Base-by-base conservation (phyloP, 2,797 vertebrate species). In the Halcyon chelicuti region DNA sequence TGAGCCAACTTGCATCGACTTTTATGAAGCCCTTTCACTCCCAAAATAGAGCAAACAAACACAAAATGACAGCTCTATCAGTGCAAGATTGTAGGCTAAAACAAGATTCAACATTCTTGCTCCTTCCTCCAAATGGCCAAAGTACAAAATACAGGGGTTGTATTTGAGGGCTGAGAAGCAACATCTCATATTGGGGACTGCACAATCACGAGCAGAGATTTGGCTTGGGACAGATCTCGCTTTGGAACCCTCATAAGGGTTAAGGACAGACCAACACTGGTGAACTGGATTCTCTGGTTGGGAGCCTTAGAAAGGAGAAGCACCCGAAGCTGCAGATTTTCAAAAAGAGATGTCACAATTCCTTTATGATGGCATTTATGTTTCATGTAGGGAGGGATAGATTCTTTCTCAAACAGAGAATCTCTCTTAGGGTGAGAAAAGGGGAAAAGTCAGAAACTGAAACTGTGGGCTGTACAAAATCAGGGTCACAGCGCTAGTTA, bases 401-500 rank as follows among this genome's bases (percentile, higher is more conserved):
- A 68, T 75, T 75, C 70, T 62, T 42, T 37, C 42, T 71, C 51
- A 70, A 42, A 61, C 19, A 86, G 22, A 23, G 46, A 67, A 80
- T 67, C 62, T 58, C 52, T 60, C 73, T 61, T 44, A 82, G 91
- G 67, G 82, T 52, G 40, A 90, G 39, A 65, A 88, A 77, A 91
- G 28, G 88, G 19, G 23, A 81, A 61, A 82, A 58, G 51, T 52
- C 6, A 1, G 7, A 16, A 79, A 77, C 31, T 47, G 52, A 79
- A 90, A 76, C 75, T 17, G 44, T 57, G 13, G 61, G 68, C 49
- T 81, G 42, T 10, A 58, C 3, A 8, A 93, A 88, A 37, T 79
- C n/a, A 65, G 67, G 54, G 33, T 68, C 58, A 94, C 9, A 39
- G 65, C 83, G 86, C 60, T 96, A 96, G 90, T 33, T 73, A 93